These are phyloP conservation scores for Aphis craccivora DNA, from an alignment of 1,140 invertebrate species.

Conservation along the genomic window DNA sequence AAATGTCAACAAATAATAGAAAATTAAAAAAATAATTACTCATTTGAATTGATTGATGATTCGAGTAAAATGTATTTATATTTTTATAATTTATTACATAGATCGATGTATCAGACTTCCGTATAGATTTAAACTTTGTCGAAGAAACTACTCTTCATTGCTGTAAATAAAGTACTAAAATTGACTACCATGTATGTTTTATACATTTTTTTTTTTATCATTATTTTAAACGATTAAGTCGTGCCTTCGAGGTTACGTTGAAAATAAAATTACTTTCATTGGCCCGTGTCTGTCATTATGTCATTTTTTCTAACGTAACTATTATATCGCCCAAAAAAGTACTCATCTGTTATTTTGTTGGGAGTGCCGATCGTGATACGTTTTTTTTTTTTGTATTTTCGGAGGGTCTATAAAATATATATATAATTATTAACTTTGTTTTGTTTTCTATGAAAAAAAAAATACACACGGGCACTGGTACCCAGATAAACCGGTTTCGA, in stretches of 20 bases:
- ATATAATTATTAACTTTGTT: conserved; percentile 41
- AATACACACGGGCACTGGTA: neutral
- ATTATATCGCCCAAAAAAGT: conserved; percentile 18
- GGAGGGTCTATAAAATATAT: conserved; percentile 28
- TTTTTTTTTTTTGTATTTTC: conserved; percentile 27
- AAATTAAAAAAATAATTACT: neutral
- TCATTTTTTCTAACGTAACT: conserved; percentile 31
- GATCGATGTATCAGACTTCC: neutral
- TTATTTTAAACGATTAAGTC: neutral
- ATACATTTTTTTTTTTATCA: neutral
- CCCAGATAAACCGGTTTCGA: conserved; percentile 39
- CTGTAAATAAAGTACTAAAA: neutral
- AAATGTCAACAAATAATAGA: neutral
- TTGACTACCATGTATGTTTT: neutral
- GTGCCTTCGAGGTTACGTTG: neutral
- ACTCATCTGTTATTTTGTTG: neutral
- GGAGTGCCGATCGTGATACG: conserved; percentile 21
- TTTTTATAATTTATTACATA: neutral
- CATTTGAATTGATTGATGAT: neutral
- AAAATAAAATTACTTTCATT: conserved; percentile 46
- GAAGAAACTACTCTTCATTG: neutral
- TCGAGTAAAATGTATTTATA: neutral
- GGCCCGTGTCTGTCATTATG: neutral
- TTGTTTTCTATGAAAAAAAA: neutral
- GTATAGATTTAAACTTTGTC: neutral